Evolutionary conservation across 1,140 invertebrate genomes (phyloP).

Genomic region (Cryptotermes secundus): DNA sequence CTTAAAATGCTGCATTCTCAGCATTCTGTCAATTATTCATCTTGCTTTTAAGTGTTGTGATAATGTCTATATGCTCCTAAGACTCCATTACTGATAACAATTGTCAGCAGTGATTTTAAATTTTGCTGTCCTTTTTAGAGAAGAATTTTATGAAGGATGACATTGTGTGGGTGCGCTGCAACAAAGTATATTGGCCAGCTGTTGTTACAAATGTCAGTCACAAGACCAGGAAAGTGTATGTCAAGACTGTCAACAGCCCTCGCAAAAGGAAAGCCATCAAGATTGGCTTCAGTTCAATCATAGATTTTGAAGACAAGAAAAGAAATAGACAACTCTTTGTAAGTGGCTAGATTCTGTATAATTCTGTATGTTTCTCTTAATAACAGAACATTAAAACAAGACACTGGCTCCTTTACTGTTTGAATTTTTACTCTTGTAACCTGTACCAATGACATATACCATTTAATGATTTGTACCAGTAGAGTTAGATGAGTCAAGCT

Average conservation of each 20-base stretch:
- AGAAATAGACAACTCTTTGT: conserved; percentile 14
- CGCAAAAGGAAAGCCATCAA: not conserved
- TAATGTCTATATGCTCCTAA: too few species aligned
- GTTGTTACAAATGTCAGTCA: not conserved
- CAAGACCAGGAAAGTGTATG: not conserved
- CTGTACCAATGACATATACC: too few species aligned
- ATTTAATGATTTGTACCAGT: too few species aligned
- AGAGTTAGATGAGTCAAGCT: too few species aligned
- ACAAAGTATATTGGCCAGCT: conserved; percentile 13
- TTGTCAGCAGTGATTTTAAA: too few species aligned
- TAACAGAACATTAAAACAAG: too few species aligned
- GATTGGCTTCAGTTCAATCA: not conserved
- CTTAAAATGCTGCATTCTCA: too few species aligned
- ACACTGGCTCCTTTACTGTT: too few species aligned
- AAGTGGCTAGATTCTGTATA: not conserved
- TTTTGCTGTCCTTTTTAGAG: not conserved
- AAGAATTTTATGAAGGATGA: conserved; percentile 18
- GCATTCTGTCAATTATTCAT: too few species aligned
- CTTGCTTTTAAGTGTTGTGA: too few species aligned
- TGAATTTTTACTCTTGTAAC: too few species aligned
- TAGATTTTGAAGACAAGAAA: conserved; percentile 10
- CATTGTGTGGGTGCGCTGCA: not conserved
- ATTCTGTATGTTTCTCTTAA: not conserved
- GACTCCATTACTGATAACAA: too few species aligned
- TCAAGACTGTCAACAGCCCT: conserved; percentile 15